phyloP scores from a whole-genome alignment of 2,113 vertebrate species.

The Setophaga coronata region DNA sequence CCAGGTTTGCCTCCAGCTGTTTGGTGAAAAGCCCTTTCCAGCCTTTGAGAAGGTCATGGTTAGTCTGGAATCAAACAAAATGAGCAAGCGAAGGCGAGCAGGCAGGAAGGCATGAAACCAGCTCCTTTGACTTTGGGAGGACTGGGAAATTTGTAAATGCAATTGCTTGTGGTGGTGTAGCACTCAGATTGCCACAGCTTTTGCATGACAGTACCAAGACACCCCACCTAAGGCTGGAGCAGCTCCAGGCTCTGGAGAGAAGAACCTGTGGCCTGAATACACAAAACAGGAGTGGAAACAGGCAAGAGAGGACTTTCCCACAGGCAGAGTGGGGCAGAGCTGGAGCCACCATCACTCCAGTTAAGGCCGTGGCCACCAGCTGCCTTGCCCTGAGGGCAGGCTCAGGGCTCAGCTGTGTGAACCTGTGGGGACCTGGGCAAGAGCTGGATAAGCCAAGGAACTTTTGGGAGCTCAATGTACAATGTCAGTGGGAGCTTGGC shows the following conservation, averaged over 20 bases:
- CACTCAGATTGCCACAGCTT: slow-evolving; percentile 32
- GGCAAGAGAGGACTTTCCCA: slow-evolving; percentile 34
- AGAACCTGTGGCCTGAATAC: slow-evolving; percentile 49
- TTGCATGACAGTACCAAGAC: slow-evolving; percentile 32
- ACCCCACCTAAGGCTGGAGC: slow-evolving; percentile 55
- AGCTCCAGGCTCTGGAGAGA: slow-evolving; percentile 30
- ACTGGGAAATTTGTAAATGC: slow-evolving; percentile 39
- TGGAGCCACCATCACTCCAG: not conserved
- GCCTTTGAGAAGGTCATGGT: slow-evolving; percentile 54
- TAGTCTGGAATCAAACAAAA: slow-evolving; percentile 11
- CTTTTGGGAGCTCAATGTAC: not conserved
- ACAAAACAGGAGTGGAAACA: slow-evolving; percentile 53
- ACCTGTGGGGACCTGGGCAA: not conserved
- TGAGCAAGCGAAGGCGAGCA: not conserved
- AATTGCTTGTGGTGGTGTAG: not conserved
- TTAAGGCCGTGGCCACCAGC: not conserved
- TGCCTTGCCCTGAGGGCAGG: not conserved
- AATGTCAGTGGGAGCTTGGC: not conserved
- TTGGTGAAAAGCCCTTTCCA: slow-evolving; percentile 30
- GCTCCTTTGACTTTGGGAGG: slow-evolving; percentile 1
- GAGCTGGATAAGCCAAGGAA: not conserved
- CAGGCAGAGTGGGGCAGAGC: slow-evolving; percentile 15
- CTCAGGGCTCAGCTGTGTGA: not conserved
- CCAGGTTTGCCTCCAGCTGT: slow-evolving; percentile 13
- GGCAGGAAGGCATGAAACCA: slow-evolving; percentile 21